Percentiles rank a stretch among this genome's conserved stretches.
Evolutionary conservation across 2,113 vertebrate species (phyloP).

Genomic region (Hemibagrus wyckioides): DNA sequence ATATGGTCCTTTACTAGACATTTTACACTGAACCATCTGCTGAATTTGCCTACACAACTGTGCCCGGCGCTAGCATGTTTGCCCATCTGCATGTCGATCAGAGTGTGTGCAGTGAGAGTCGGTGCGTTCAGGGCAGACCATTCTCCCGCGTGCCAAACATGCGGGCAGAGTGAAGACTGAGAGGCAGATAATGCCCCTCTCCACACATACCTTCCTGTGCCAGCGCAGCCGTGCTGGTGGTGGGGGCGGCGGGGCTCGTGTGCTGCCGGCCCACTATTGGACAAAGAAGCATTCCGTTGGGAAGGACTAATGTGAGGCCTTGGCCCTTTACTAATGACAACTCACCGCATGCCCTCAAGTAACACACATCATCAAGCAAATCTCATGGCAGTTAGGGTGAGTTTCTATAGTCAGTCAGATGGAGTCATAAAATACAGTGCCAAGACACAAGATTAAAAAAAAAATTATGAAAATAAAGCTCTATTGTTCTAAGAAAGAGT

Average conservation of each 20-base stretch:
- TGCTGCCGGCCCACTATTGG: constrained; percentile 95
- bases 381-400: constrained; percentile 1
- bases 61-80: constrained; percentile 33
- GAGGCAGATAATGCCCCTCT: constrained; percentile 60
- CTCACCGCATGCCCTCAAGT: constrained; percentile 31
- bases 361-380: constrained; percentile 26
- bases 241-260: constrained; percentile 91
- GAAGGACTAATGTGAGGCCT: constrained; percentile 62
- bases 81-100: constrained; percentile 32
- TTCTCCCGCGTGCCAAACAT: constrained; percentile 68
- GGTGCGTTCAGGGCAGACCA: constrained; percentile 50
- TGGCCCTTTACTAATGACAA: constrained; percentile 48
- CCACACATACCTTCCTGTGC: constrained; percentile 90
- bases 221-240: constrained; percentile 90
- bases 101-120: constrained; percentile 55
- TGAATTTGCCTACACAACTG: constrained; percentile 22
- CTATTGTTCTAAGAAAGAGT: not conserved
- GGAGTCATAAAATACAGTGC: not conserved
- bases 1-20: not conserved
- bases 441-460: not conserved
- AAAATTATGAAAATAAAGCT: not conserved
- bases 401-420: not conserved
- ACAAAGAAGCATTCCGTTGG: constrained; percentile 84
- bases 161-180: constrained; percentile 69
- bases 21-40: constrained; percentile 6